phyloP scores from a whole-genome alignment of 2,888 invertebrate species.

The Noctua janthina region DNA sequence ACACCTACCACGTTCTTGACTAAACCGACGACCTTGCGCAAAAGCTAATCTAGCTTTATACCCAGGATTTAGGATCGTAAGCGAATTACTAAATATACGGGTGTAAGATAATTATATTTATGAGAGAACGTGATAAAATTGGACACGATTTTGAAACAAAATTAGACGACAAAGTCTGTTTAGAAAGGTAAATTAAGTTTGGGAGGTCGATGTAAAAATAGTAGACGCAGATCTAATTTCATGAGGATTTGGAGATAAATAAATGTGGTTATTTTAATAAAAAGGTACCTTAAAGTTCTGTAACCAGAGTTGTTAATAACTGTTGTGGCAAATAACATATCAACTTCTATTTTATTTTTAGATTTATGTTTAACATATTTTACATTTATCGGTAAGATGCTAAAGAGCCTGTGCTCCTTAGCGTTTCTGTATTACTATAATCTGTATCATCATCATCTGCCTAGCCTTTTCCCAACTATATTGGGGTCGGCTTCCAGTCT shows the following conservation, averaged over 20 bases:
- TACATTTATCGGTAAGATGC: background rate
- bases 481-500: too few species aligned
- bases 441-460: too few species aligned
- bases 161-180: conserved; percentile 29
- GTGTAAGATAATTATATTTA: conserved; percentile 55
- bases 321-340: background rate
- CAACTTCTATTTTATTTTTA: background rate
- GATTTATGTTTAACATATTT: background rate
- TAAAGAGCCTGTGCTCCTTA: too few species aligned
- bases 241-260: conserved; percentile 4
- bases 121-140: conserved; percentile 39
- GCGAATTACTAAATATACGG: conserved; percentile 48
- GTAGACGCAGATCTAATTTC: background rate
- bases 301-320: background rate
- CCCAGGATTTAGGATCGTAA: conserved; percentile 37
- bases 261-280: conserved; percentile 13
- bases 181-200: conserved; percentile 27
- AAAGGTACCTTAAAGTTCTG: background rate
- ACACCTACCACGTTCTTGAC: background rate
- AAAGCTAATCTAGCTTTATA: conserved; percentile 34
- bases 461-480: too few species aligned
- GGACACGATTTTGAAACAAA: conserved; percentile 27
- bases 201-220: conserved; percentile 10
- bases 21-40: conserved; percentile 21
- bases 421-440: too few species aligned